A percentile compares a stretch with the other conserved stretches of the same genome.
Evolutionary conservation across 2,113 vertebrate genomes (phyloP).

Genomic region (Catharus fuscescens): DNA sequence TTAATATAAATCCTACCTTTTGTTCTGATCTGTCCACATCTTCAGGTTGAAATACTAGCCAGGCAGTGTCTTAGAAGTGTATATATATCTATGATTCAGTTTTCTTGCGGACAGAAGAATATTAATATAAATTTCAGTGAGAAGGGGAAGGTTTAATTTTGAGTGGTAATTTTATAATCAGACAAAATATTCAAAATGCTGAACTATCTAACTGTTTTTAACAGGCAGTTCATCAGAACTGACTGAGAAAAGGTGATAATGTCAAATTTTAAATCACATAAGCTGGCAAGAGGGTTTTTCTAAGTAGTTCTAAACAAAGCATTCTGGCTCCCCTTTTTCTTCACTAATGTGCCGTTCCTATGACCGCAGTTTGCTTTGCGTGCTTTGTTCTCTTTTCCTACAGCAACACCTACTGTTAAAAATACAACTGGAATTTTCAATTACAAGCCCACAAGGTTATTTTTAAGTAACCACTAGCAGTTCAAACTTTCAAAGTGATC

Average conservation of each 20-base stretch:
- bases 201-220: neutral
- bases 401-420: conserved; percentile 65
- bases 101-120: neutral
- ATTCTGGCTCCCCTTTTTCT: neutral
- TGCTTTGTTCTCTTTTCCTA: conserved; percentile 36
- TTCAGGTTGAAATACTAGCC: neutral
- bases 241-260: neutral
- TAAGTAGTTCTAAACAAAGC: neutral
- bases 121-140: neutral
- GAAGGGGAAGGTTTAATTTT: neutral
- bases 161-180: neutral
- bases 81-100: neutral
- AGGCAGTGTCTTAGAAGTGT: neutral
- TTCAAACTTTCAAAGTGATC: conserved; percentile 11
- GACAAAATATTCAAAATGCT: neutral
- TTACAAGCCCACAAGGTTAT: neutral
- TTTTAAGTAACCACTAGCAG: conserved; percentile 37
- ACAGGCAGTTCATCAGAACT: neutral
- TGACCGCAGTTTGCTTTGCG: neutral
- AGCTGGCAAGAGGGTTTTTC: neutral
- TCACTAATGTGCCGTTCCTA: neutral
- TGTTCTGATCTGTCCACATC: neutral
- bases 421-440: conserved; percentile 39
- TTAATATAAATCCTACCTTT: neutral
- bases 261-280: neutral